Conservation (phyloP, 2,797 vertebrate genomes). For the Platalea minor region DNA sequence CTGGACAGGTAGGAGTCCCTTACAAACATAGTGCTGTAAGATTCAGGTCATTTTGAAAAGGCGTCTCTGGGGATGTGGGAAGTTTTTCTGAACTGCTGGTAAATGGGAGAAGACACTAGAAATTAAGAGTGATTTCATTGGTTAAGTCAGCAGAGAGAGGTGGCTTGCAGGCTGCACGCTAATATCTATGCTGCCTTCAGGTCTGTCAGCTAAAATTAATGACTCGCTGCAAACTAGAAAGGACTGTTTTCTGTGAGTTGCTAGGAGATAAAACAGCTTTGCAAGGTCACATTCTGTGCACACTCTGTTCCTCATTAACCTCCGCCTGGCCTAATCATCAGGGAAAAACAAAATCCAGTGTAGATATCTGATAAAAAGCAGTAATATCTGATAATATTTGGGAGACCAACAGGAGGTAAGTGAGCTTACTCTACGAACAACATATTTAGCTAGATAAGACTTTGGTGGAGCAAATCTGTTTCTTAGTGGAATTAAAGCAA, state of each 20-base stretch:
- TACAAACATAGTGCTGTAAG: not conserved
- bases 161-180: conserved; percentile 29
- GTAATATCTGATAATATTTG: not conserved
- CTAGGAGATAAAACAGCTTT: conserved; percentile 34
- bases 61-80: not conserved
- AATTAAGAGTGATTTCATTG: conserved; percentile 59
- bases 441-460: not conserved
- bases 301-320: conserved; percentile 37
- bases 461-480: not conserved
- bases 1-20: conserved; percentile 7
- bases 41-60: conserved; percentile 39
- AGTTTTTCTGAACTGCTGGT: conserved; percentile 1
- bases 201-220: conserved; percentile 71
- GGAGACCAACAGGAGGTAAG: not conserved
- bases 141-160: conserved; percentile 57
- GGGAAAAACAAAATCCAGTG: not conserved
- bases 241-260: conserved; percentile 37
- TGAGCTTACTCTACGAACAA: not conserved
- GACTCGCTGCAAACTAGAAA: conserved; percentile 53
- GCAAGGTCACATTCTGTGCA: conserved; percentile 49
- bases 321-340: not conserved
- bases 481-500: not conserved
- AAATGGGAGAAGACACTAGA: conserved; percentile 64
- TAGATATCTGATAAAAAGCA: not conserved
- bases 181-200: conserved; percentile 52